phyloP scores from a whole-genome alignment of 2,113 vertebrate species.

The Percina caprodes region DNA sequence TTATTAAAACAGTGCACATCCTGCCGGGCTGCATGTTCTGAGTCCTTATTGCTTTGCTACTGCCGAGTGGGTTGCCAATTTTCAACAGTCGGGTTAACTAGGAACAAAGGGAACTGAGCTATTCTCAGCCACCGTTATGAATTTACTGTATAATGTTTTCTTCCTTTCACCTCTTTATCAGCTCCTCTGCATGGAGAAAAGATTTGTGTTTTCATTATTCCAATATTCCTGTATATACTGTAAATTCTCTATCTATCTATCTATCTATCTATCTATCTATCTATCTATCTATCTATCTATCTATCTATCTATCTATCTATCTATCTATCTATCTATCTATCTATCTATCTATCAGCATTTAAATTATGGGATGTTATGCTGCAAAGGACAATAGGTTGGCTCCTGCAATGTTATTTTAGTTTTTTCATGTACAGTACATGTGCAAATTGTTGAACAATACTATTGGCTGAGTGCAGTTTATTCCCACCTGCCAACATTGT shows the following conservation, averaged over 20 bases:
- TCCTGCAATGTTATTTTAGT: no score
- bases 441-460: no score
- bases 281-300: no score
- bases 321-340: no score
- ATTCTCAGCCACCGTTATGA: slow-evolving; percentile 27
- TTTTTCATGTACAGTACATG: no score
- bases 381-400: no score
- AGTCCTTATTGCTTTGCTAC: slow-evolving; percentile 73
- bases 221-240: neutral
- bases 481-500: slow-evolving; percentile 24
- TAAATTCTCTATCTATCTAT: neutral
- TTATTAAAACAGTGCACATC: slow-evolving; percentile 71
- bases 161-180: neutral
- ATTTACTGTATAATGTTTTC: neutral
- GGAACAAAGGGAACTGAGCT: slow-evolving; percentile 44
- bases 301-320: no score
- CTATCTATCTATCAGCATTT: neutral
- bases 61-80: slow-evolving; percentile 61
- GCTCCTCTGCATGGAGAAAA: neutral
- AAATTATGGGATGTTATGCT: neutral
- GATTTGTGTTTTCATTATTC: neutral
- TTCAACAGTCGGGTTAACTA: slow-evolving; percentile 61
- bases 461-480: slow-evolving; percentile 23
- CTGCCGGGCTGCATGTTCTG: slow-evolving; percentile 74
- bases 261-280: no score